Base-by-base conservation (phyloP, 2,888 invertebrate genomes). In the Steinernema carpocapsae region DNA sequence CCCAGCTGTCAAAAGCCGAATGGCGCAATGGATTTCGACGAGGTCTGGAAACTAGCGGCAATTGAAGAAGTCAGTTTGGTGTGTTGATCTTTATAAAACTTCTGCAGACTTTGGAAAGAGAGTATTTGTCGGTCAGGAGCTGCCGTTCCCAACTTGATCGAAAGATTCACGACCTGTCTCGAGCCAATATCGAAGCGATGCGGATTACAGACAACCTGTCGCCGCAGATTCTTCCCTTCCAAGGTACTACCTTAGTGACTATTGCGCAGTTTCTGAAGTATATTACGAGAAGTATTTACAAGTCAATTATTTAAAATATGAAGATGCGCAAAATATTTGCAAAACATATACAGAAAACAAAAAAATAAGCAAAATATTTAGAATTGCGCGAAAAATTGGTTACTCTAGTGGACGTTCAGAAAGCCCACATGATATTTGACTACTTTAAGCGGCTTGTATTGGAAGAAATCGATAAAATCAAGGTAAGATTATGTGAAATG, bases 321-420 rank as follows among this genome's bases (percentile, higher is more conserved):
- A 43, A 10, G 10, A 10, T 4, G 17, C 48, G n/a, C 48, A 48
- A 17, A 48, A 6, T 10, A 10, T 48, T 48, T 4, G n/a, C 17
- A 19, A 48, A 48, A 17, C n/a, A 17, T 4, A 48, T n/a, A n/a
- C n/a, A n/a, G n/a, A n/a, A n/a, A n/a, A n/a, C n/a, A n/a, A n/a
- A n/a, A n/a, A n/a, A n/a, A n/a, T n/a, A n/a, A n/a, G n/a, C n/a
- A n/a, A n/a, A n/a, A n/a, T n/a, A n/a, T n/a, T n/a, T n/a, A n/a
- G n/a, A n/a, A n/a, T n/a, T n/a, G n/a, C n/a, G n/a, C n/a, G n/a
- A n/a, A n/a, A n/a, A n/a, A n/a, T n/a, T n/a, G n/a, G n/a, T n/a
- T n/a, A n/a, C n/a, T n/a, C n/a, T n/a, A n/a, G 64, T 14, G 10
- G 64, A 64, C 64, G 17, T 64, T 37, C 29, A 64, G 32, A 32